These are phyloP conservation scores for Anomalospiza imberbis DNA, from an alignment of 2,797 vertebrate species.

Conservation along the genomic window DNA sequence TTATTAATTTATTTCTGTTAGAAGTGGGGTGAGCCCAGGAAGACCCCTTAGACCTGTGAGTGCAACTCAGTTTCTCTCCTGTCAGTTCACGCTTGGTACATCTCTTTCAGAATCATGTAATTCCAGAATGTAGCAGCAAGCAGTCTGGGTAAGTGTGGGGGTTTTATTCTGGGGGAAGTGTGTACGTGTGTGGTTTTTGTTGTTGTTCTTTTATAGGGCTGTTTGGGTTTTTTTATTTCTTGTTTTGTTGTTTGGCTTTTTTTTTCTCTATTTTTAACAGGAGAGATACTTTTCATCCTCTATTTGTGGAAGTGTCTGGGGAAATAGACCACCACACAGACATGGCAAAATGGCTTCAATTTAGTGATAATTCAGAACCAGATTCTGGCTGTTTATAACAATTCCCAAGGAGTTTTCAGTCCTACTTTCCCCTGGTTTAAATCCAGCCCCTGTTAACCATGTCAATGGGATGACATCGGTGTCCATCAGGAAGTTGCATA, in stretches of 20 bases:
- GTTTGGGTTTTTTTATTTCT: background rate
- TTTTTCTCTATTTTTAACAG: background rate
- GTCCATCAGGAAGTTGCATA: background rate
- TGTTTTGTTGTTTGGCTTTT: background rate
- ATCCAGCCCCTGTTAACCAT: background rate
- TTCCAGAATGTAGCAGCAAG: background rate
- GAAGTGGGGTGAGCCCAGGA: background rate
- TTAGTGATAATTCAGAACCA: background rate
- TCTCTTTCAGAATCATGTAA: background rate
- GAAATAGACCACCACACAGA: background rate
- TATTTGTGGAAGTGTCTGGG: background rate
- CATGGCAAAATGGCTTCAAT: background rate
- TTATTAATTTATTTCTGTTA: background rate
- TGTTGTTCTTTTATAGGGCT: background rate
- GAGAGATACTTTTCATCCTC: accelerated
- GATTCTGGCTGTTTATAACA: background rate
- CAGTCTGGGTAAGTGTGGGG: accelerated
- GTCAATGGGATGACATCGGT: accelerated
- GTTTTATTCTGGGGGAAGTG: background rate
- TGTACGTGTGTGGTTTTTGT: no score
- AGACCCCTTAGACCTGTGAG: background rate
- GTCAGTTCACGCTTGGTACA: background rate
- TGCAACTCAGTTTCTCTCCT: background rate
- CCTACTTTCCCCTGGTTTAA: background rate
- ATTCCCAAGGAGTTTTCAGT: background rate